Evolutionary conservation across 2,888 invertebrate species (phyloP).

Genomic region (Archips xylosteana): DNA sequence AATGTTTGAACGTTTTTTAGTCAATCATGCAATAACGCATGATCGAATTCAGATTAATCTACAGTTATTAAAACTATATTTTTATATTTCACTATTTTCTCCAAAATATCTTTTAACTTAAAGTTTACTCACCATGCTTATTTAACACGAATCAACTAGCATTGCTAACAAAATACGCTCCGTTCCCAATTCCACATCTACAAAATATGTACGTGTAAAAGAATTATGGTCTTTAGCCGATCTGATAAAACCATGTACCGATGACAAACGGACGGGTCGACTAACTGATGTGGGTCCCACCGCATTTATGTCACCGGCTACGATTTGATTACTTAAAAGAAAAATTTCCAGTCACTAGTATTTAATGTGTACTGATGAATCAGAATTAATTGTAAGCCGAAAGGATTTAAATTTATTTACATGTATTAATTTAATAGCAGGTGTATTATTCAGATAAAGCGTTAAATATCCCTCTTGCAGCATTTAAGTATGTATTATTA

Average conservation of each 20-base stretch:
- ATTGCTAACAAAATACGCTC: constrained; percentile 23
- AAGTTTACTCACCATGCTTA: background rate
- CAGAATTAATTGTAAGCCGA: constrained; percentile 56
- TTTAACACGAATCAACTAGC: background rate
- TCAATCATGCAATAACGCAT: too few species aligned
- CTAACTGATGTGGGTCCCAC: constrained; percentile 67
- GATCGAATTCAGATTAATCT: too few species aligned
- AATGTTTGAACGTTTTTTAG: too few species aligned
- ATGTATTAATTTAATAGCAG: constrained; percentile 45
- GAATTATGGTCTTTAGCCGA: constrained; percentile 54
- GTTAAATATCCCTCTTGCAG: background rate
- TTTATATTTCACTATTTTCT: background rate
- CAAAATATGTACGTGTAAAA: constrained; percentile 44
- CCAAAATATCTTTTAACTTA: too few species aligned
- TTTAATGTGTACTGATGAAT: constrained; percentile 67
- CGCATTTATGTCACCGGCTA: constrained; percentile 67
- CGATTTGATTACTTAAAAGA: constrained; percentile 69
- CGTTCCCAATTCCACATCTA: constrained; percentile 30
- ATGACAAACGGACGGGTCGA: constrained; percentile 63
- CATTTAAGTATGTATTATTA: too few species aligned
- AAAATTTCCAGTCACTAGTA: constrained; percentile 59
- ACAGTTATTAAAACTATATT: too few species aligned
- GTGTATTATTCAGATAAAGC: constrained; percentile 38
- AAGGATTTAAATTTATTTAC: constrained; percentile 59
- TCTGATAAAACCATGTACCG: constrained; percentile 51